These are phyloP conservation scores for Euspilapteryx auroguttella DNA, from an alignment of 2,888 invertebrate species.

Conservation along the genomic window DNA sequence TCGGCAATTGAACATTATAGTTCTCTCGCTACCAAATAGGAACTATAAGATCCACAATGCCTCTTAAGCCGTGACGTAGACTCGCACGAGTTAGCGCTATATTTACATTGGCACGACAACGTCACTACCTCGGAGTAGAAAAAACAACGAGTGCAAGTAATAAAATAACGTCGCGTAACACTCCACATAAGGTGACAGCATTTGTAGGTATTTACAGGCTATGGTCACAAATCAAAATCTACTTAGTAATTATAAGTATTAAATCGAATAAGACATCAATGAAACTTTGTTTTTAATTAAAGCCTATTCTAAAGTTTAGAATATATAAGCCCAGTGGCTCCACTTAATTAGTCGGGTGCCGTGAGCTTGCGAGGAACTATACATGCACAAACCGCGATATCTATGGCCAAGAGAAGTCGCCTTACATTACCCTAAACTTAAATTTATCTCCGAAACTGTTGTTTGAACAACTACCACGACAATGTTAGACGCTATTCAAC, in stretches of 20 bases:
- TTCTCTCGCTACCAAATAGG: constrained; percentile 56
- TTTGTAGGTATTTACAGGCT: constrained; percentile 8
- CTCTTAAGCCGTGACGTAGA: constrained; percentile 21
- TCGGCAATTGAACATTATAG: constrained; percentile 61
- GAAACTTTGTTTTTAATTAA: constrained; percentile 41
- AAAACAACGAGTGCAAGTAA: constrained; percentile 50
- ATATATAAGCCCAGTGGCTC: constrained; percentile 53
- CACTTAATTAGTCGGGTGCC: constrained; percentile 40
- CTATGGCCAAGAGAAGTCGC: constrained; percentile 37
- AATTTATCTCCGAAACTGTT: constrained; percentile 40
- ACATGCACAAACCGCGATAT: constrained; percentile 56
- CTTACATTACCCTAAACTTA: constrained; percentile 50
- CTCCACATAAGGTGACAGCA: constrained; percentile 21
- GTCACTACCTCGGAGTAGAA: constrained; percentile 14
- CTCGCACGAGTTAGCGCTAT: constrained; percentile 16
- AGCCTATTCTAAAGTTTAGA: constrained; percentile 57
- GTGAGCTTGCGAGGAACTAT: constrained; percentile 49
- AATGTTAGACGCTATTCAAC: constrained; percentile 23
- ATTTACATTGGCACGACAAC: constrained; percentile 29
- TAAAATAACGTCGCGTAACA: constrained; percentile 41
- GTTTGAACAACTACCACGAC: constrained; percentile 36
- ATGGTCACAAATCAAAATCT: constrained; percentile 32
- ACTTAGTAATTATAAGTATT: constrained; percentile 28
- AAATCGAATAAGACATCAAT: constrained; percentile 30
- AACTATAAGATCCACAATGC: constrained; percentile 62